These are phyloP conservation scores for Hirtodrosophila histrioides DNA, from an alignment of 2,888 invertebrate species.

Conservation along the genomic window DNA sequence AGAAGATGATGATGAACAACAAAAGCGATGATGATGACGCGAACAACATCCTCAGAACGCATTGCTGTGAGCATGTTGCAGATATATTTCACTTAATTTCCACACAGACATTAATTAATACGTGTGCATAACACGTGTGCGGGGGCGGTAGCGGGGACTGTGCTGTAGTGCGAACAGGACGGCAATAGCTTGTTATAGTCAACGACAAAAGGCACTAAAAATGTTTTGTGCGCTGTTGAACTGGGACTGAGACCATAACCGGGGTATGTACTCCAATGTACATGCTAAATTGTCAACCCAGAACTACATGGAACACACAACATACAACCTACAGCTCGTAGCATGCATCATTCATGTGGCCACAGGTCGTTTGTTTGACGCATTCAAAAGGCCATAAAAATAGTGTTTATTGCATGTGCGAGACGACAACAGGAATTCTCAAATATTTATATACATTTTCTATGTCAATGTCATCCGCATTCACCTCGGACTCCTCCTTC, in stretches of 20 bases:
- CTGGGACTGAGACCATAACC: not conserved
- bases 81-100: conserved; percentile 79
- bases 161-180: not conserved
- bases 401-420: conserved; percentile 63
- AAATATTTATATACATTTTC: conserved; percentile 38
- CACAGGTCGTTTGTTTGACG: conserved; percentile 58
- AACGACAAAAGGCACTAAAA: conserved; percentile 66
- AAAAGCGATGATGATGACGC: conserved; percentile 34
- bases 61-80: conserved; percentile 63
- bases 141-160: not conserved
- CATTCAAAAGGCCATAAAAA: conserved; percentile 73
- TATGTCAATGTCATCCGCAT: conserved; percentile 68
- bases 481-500: conserved; percentile 31
- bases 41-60: conserved; percentile 61
- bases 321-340: conserved; percentile 27
- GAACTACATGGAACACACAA: conserved; percentile 26
- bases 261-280: not conserved
- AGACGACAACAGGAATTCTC: conserved; percentile 32
- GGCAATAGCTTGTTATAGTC: conserved; percentile 35
- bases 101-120: conserved; percentile 78
- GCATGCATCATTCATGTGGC: conserved; percentile 60
- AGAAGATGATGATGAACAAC: conserved; percentile 1
- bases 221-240: conserved; percentile 47
- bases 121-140: conserved; percentile 61
- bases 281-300: conserved; percentile 56